These are phyloP conservation scores for Hydraecia micacea DNA, from an alignment of 2,888 invertebrate species.

Conservation along the genomic window DNA sequence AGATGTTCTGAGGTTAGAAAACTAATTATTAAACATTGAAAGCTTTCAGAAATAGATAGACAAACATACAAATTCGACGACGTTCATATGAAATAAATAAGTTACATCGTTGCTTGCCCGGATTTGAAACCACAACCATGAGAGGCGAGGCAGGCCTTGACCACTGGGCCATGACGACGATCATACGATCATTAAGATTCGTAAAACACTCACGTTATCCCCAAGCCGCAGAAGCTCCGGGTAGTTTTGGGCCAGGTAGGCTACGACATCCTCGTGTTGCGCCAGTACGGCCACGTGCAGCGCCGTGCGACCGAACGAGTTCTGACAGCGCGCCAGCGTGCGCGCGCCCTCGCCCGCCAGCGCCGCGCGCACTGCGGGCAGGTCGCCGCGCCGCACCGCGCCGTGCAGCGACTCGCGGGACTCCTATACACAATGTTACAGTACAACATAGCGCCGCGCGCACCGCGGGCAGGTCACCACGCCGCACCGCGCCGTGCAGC, in stretches of 20 bases:
- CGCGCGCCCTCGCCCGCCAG: constrained; percentile 88
- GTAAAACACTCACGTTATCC: constrained; percentile 93
- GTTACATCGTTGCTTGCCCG: neutral
- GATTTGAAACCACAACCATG: neutral
- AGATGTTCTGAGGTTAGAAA: too few relatives aligned
- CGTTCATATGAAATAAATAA: too few relatives aligned
- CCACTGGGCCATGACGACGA: neutral
- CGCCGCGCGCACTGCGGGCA: constrained; percentile 90
- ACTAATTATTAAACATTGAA: too few relatives aligned
- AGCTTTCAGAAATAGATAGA: too few relatives aligned
- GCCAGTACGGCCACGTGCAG: constrained; percentile 96
- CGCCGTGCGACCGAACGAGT: constrained; percentile 93
- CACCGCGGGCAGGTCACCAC: constrained; percentile 87
- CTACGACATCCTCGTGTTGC: constrained; percentile 95
- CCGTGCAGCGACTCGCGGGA: constrained; percentile 94
- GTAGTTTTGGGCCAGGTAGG: constrained; percentile 93
- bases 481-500: constrained; percentile 93
- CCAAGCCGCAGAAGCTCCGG: constrained; percentile 94
- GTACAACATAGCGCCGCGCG: neutral
- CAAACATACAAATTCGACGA: too few relatives aligned
- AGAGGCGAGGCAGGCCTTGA: neutral
- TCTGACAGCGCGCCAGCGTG: constrained; percentile 88
- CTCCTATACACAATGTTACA: constrained; percentile 88
- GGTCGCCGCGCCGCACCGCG: constrained; percentile 91
- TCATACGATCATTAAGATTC: neutral